Percentiles rank a stretch among this genome's conserved stretches.
These are phyloP conservation scores for Bimastos eiseni DNA, from an alignment of 2,888 invertebrate genomes.

Conservation along the genomic window DNA sequence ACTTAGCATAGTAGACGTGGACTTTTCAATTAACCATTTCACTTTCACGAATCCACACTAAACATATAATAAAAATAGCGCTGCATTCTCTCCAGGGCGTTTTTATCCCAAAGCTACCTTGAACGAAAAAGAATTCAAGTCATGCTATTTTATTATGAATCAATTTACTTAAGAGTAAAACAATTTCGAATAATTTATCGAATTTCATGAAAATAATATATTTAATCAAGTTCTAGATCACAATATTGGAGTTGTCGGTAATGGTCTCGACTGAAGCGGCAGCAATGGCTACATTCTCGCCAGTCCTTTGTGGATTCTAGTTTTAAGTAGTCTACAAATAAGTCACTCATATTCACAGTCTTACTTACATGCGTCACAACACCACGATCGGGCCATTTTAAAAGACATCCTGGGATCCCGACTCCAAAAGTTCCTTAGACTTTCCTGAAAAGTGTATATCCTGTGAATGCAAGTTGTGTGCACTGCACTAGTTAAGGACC, in stretches of 20 bases:
- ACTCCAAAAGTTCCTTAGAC: no score
- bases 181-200: background rate
- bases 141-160: background rate
- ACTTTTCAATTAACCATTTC: no score
- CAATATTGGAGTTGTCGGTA: background rate
- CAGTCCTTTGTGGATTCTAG: background rate
- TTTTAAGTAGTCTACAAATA: background rate
- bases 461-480: background rate
- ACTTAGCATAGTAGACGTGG: no score
- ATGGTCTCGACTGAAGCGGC: background rate
- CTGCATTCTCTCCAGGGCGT: no score
- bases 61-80: no score
- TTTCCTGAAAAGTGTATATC: background rate
- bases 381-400: background rate
- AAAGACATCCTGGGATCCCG: background rate
- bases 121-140: background rate
- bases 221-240: background rate
- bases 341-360: background rate
- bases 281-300: background rate
- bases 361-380: background rate
- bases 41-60: no score
- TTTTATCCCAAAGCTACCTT: no score
- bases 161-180: background rate
- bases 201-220: background rate
- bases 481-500: background rate